These are phyloP conservation scores for Tolmerus cingulatus DNA, from an alignment of 2,888 invertebrate species.

Conservation along the genomic window DNA sequence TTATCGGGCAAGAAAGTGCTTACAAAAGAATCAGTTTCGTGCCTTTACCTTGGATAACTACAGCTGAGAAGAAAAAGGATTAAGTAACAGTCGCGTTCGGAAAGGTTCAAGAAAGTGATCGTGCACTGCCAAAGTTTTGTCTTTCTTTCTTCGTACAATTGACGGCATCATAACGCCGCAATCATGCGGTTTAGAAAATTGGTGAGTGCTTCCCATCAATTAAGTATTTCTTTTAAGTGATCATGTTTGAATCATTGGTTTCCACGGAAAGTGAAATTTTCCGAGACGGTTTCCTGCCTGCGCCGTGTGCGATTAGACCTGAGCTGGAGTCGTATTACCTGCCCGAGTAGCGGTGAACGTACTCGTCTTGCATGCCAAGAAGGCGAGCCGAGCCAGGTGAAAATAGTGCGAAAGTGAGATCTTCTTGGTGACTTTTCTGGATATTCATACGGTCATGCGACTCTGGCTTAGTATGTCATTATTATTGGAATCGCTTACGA, in stretches of 20 bases:
- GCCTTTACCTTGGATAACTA: conserved; percentile 21
- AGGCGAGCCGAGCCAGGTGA: not conserved
- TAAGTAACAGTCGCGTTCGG: not conserved
- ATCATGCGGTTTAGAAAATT: conserved; percentile 35
- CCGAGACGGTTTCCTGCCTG: not conserved
- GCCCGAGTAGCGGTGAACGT: not conserved
- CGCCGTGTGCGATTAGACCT: not conserved
- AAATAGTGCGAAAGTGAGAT: conserved; percentile 21
- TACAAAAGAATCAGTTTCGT: not conserved
- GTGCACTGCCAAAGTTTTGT: not conserved
- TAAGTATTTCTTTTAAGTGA: not conserved
- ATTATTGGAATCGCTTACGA: not conserved
- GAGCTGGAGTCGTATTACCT: not conserved
- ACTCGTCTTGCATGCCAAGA: conserved; percentile 12
- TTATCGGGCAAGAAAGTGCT: conserved; percentile 5
- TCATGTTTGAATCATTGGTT: not conserved
- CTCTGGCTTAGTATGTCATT: not conserved
- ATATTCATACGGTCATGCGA: not conserved
- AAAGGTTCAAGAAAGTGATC: conserved; percentile 13
- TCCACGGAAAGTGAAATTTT: conserved; percentile 39
- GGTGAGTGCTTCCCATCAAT: conserved; percentile 26
- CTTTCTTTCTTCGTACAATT: not conserved
- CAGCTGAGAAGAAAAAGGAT: not conserved
- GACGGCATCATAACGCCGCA: not conserved
- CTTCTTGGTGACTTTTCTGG: conserved; percentile 15